phyloP scores from a whole-genome alignment of 2,888 invertebrate genomes.

The Tanypteryx hageni region DNA sequence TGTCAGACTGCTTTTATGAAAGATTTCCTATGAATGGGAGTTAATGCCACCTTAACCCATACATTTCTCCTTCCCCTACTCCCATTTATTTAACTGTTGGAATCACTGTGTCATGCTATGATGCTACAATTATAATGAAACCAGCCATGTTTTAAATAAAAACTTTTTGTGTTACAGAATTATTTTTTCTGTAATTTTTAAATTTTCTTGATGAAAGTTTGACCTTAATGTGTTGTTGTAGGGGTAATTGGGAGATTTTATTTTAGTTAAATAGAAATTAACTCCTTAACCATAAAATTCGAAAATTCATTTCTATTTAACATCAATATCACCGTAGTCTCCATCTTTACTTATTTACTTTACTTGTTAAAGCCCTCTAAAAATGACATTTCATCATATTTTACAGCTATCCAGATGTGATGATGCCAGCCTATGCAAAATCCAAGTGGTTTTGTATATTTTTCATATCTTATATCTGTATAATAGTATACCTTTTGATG shows the following conservation, averaged over 20 bases:
- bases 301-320: conserved; percentile 27
- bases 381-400: conserved; percentile 57
- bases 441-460: conserved; percentile 90
- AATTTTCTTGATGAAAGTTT: neutral
- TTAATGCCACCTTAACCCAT: too few species aligned
- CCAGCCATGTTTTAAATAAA: too few species aligned
- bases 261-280: too few species aligned
- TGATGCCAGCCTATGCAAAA: conserved; percentile 92
- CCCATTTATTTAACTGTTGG: too few species aligned
- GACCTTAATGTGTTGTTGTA: neutral
- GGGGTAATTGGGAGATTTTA: neutral
- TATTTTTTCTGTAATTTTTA: neutral
- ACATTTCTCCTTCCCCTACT: too few species aligned
- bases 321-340: too few species aligned
- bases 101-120: too few species aligned
- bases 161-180: too few species aligned
- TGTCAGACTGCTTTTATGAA: too few species aligned
- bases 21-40: too few species aligned
- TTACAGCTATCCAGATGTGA: conserved; percentile 91
- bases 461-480: conserved; percentile 90
- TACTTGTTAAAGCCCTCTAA: neutral
- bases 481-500: conserved; percentile 91
- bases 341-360: conserved; percentile 10
- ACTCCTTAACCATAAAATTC: too few species aligned
- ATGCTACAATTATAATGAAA: too few species aligned